Evolutionary conservation across 2,888 invertebrate species (phyloP).

Genomic region (Aleiodes alternator): DNA sequence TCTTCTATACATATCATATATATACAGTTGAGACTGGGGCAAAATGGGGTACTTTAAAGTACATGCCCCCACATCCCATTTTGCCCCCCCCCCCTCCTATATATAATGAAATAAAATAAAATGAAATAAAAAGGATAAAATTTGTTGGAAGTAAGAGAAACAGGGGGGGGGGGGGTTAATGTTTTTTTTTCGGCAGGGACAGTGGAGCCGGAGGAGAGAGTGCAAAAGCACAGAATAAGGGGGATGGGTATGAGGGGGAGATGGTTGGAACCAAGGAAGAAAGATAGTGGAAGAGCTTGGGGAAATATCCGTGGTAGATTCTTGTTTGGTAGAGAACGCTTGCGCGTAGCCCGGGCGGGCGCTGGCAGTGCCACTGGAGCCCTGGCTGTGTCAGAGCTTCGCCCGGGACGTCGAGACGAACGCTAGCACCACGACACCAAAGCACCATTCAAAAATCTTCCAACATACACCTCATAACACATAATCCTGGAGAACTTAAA

Average conservation of each 20-base stretch:
- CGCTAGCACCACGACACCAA: conserved; percentile 65
- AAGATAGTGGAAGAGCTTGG: conserved; percentile 59
- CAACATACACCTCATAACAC: background rate
- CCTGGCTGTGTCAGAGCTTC: conserved; percentile 74
- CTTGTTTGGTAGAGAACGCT: conserved; percentile 66
- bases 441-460: conserved; percentile 10
- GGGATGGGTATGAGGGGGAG: conserved; percentile 12
- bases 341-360: conserved; percentile 75
- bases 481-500: background rate
- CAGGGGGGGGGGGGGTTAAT: no score
- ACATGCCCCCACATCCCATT: no score
- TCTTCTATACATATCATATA: no score
- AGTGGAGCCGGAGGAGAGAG: conserved; percentile 20
- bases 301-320: conserved; percentile 66
- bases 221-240: background rate
- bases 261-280: conserved; percentile 35
- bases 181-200: background rate
- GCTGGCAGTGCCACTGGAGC: conserved; percentile 74
- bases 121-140: conserved; percentile 6
- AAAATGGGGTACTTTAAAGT: no score
- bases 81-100: no score
- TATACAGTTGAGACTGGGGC: no score
- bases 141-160: conserved; percentile 24
- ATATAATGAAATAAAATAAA: background rate
- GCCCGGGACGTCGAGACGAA: conserved; percentile 73